Evolutionary conservation across 2,888 invertebrate species (phyloP).

Genomic region (Nephrocerus scutellatus): DNA sequence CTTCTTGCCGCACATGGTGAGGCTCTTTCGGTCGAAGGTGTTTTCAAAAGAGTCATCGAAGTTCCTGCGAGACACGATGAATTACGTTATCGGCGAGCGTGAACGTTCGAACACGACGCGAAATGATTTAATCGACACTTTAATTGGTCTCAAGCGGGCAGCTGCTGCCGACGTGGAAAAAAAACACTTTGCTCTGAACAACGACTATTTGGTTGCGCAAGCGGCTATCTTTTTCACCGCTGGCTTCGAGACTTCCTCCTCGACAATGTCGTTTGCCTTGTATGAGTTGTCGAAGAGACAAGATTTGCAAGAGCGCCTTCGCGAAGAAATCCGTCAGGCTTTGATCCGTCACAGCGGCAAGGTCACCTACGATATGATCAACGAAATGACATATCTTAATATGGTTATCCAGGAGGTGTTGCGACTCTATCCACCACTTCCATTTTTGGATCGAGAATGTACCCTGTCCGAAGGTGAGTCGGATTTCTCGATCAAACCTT

Average conservation of each 20-base stretch:
- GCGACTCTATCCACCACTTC: conserved; percentile 43
- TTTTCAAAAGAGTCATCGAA: conserved; percentile 29
- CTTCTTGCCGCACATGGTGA: conserved; percentile 45
- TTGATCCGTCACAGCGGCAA: conserved; percentile 38
- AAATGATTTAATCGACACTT: conserved; percentile 50
- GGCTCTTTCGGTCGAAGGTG: conserved; percentile 38
- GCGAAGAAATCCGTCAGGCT: conserved; percentile 45
- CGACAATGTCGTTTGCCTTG: conserved; percentile 46
- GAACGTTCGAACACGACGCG: conserved; percentile 40
- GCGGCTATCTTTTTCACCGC: conserved; percentile 43
- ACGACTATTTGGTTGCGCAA: conserved; percentile 41
- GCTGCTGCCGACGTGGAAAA: conserved; percentile 22
- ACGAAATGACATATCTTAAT: conserved; percentile 46
- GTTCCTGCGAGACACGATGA: conserved; percentile 45
- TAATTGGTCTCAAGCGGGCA: conserved; percentile 46
- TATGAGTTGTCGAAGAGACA: conserved; percentile 45
- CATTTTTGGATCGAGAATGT: conserved; percentile 43
- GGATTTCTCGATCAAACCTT: conserved; percentile 36
- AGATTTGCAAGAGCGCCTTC: conserved; percentile 43
- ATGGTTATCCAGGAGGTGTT: conserved; percentile 46
- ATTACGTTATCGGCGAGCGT: conserved; percentile 45
- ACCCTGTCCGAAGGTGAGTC: conserved; percentile 27
- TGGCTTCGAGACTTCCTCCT: conserved; percentile 45
- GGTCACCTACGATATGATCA: conserved; percentile 45
- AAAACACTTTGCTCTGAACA: conserved; percentile 26